phyloP scores from a whole-genome alignment of 1,140 invertebrate genomes.

The Saxidomus purpurata region DNA sequence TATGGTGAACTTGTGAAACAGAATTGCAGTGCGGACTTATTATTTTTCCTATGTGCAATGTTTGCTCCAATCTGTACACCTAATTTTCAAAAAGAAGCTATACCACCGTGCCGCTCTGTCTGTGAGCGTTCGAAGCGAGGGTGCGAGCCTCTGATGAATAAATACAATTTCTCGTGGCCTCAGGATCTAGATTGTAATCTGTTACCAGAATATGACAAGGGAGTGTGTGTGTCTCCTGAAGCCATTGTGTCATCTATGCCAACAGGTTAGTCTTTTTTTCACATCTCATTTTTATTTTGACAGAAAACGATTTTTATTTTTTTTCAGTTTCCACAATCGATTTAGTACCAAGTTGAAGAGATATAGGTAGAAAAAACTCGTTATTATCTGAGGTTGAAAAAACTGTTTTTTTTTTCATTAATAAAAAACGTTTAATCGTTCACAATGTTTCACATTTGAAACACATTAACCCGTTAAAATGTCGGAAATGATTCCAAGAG shows the following conservation, averaged over 20 bases:
- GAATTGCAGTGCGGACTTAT: slow-evolving; percentile 82
- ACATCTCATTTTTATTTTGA: no score
- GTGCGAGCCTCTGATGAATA: slow-evolving; percentile 83
- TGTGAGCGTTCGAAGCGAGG: slow-evolving; percentile 80
- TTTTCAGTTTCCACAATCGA: no score
- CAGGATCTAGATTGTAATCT: slow-evolving; percentile 78
- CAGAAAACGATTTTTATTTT: no score
- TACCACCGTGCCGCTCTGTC: slow-evolving; percentile 83
- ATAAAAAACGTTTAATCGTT: no score
- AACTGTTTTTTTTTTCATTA: no score
- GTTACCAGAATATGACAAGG: slow-evolving; percentile 82
- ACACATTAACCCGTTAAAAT: no score
- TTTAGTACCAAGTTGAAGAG: no score
- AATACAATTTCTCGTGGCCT: slow-evolving; percentile 83
- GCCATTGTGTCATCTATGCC: slow-evolving; percentile 79
- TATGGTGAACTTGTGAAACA: slow-evolving; percentile 80
- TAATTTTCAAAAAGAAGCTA: slow-evolving; percentile 80
- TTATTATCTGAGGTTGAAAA: no score
- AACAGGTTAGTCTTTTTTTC: slow-evolving; percentile 31
- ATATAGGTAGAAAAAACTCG: no score
- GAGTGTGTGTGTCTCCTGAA: slow-evolving; percentile 83
- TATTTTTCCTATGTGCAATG: slow-evolving; percentile 84
- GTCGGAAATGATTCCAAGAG: no score
- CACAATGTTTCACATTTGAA: no score
- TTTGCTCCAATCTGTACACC: slow-evolving; percentile 84